Conservation (phyloP, 2,797 vertebrate species). For the Philypnodon macrostomus region DNA sequence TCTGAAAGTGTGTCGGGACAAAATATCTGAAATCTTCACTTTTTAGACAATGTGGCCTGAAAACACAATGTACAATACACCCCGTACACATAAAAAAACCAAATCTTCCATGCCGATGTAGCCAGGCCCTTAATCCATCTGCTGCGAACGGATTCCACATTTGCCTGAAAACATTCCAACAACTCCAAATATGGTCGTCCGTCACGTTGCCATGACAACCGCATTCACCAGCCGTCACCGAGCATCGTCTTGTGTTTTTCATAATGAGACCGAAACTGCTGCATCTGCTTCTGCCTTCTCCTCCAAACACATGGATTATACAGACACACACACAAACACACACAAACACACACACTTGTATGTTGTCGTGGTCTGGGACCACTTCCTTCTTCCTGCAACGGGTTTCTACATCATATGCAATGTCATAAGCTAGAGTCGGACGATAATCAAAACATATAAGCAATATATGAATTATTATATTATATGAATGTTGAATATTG, state of each 20-base stretch:
- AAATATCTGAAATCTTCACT: no score
- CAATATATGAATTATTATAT: no score
- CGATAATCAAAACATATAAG: no score
- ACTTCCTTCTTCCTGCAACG: slow-evolving; percentile 63
- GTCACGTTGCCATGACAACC: not conserved
- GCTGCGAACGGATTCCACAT: not conserved
- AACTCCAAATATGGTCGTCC: not conserved
- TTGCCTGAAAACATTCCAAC: slow-evolving; percentile 2
- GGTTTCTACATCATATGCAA: no score
- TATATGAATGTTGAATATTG: no score
- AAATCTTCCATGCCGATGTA: no score
- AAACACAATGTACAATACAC: no score
- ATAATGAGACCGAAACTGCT: slow-evolving; percentile 53
- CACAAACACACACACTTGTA: slow-evolving; percentile 13
- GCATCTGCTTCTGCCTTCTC: slow-evolving; percentile 52
- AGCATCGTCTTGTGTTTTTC: slow-evolving; percentile 27
- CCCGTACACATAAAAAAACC: no score
- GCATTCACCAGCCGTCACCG: slow-evolving; percentile 2
- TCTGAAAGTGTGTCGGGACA: not conserved
- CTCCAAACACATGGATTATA: slow-evolving; percentile 35
- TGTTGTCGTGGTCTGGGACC: slow-evolving; percentile 27
- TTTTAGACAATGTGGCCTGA: no score
- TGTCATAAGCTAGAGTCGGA: no score
- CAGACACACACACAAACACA: slow-evolving; percentile 22
- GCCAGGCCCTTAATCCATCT: not conserved